These are phyloP conservation scores for Horisme vitalbata DNA, from an alignment of 2,888 invertebrate species.

Conservation along the genomic window DNA sequence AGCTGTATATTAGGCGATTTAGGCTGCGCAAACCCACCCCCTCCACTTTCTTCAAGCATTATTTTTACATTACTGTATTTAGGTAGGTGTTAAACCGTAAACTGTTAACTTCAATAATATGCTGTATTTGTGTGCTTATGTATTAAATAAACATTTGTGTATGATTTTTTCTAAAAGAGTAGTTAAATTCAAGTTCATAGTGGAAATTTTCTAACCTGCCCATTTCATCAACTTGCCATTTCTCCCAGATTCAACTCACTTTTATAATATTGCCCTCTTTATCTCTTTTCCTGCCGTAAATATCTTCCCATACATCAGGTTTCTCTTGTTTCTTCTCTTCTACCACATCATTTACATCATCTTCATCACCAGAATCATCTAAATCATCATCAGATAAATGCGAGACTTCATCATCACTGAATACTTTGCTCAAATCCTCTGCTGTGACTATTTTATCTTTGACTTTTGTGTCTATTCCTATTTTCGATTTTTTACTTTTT, in stretches of 20 bases:
- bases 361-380: slow-evolving; percentile 28
- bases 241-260: slow-evolving; percentile 52
- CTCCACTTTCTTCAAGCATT: too few relatives aligned
- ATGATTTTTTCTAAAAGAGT: too few relatives aligned
- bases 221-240: background rate
- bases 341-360: slow-evolving; percentile 39
- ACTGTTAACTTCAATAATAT: too few relatives aligned
- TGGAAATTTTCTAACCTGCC: too few relatives aligned
- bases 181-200: too few relatives aligned
- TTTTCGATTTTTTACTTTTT: slow-evolving; percentile 15
- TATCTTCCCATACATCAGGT: slow-evolving; percentile 91
- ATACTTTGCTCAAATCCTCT: slow-evolving; percentile 60
- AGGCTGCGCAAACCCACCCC: too few relatives aligned
- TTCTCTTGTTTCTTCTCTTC: slow-evolving; percentile 51
- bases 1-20: too few relatives aligned
- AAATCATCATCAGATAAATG: slow-evolving; percentile 61
- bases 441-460: slow-evolving; percentile 56
- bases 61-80: too few relatives aligned
- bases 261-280: slow-evolving; percentile 90
- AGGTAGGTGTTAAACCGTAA: too few relatives aligned
- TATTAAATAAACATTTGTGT: too few relatives aligned
- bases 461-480: too few relatives aligned
- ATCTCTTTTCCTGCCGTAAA: slow-evolving; percentile 94
- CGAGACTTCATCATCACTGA: slow-evolving; percentile 77
- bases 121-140: too few relatives aligned